Base-by-base conservation (phyloP, 2,113 vertebrate species). In the Prunella himalayana region DNA sequence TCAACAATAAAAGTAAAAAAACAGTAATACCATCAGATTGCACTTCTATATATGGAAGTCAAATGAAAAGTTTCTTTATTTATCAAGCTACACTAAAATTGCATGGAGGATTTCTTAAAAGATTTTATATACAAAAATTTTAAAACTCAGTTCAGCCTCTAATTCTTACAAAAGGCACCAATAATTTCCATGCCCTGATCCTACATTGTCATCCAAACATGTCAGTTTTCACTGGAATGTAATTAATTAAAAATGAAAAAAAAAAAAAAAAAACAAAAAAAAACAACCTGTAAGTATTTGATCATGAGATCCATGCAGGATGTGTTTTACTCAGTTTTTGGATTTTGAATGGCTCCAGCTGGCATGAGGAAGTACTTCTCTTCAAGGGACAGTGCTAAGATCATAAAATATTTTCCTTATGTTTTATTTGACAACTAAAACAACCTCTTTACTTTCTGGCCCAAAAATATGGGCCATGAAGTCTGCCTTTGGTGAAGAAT, bases 401-500 rank as follows among this genome's bases (percentile, higher is more conserved):
- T 60, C 23, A 54, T 30, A 80, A 65, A 61, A 89, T 69, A 19
- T 25, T 76, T 93, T 63, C 15, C 3, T 68, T 54, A n/a, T 13
- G 4, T 71, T 95, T 71, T 91, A 63, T 59, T 53, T 71, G 64
- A 93, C 73, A 45, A 23, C 22, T 45, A 75, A 72, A 72, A 59
- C 7, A 56, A 84, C 66, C 42, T 22, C 21, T 20, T 59, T 82
- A 83, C 7, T 33, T 93, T 89, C 63, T 82, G 12, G 13, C 3
- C 44, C 61, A 57, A 86, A 90, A 93, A 51, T 70, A 33, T 42
- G 45, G 24, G 37, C 15, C 31, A 77, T 14, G 4, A 54, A 81
- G 4, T 78, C 31, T 85, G 39, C 31, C 28, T 93, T 94, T 85
- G 81, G 41, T 89, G 82, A 93, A 96, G 79, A 96, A 94, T 60